Evolutionary conservation across 2,888 invertebrate genomes (phyloP), one percentile per base, ranked within the genome.

Genomic region (Drosophila austrosaltans): DNA sequence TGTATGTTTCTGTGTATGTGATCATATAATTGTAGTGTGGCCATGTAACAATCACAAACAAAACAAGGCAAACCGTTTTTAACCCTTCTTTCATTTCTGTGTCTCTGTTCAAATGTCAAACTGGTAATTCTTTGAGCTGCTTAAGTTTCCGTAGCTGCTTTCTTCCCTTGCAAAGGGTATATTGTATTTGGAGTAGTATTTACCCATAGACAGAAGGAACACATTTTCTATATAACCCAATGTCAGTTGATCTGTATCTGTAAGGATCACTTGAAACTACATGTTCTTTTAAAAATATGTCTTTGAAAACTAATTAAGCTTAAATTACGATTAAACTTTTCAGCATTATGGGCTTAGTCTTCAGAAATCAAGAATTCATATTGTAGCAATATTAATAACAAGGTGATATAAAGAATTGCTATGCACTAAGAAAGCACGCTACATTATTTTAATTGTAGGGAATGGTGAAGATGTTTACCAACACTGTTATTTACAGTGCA

Each of bases 31-130:
- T 85, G 85, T 87, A 73, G 64, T 72, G 70, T 48, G 48, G 48
- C 48, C 22, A 48, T 48, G 68, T 74, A 77, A 72, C 76, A 75
- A 67, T 58, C 68, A 66, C 63, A 67, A 72, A 73, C 72, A 69
- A 82, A 74, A 82, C 69, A 77, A 65, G 65, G 79, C 61, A 54
- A 63, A 62, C 36, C 40, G 59, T 62, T n/a, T 53, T 40, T 22
- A 16, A 22, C n/a, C 58, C 28, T 39, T 16, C 56, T 12, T 36
- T 36, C 40, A 20, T 63, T 64, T 63, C 60, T 60, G 72, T 64
- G 80, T 66, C 74, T 78, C 77, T 74, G 22, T 74, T 71, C 78
- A 85, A 82, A 80, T 77, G 84, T 87, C 88, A 79, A 71, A 85
- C 70, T 71, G 78, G 70, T 67, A 75, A 77, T 74, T 78, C 60